Percentiles rank a stretch among this genome's conserved stretches.
phyloP scores from a whole-genome alignment of 2,113 vertebrate species.

The Chaetodon auriga region DNA sequence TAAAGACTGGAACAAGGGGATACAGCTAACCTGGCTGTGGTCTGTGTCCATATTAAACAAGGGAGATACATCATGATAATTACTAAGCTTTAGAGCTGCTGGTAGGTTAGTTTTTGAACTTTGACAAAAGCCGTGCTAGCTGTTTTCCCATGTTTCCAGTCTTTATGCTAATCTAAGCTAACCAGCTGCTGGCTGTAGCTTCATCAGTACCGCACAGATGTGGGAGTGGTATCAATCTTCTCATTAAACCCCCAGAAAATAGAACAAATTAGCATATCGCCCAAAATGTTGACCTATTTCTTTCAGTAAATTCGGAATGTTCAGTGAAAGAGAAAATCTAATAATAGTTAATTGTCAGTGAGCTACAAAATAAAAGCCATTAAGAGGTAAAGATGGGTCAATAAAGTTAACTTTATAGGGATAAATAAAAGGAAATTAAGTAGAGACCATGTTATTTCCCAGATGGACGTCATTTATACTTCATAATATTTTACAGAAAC shows the following conservation, averaged over 20 bases:
- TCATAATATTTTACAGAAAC: constrained; percentile 15
- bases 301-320: not conserved
- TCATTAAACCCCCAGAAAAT: not conserved
- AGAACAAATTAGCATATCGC: not conserved
- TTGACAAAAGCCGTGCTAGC: not conserved
- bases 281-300: not conserved
- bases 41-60: not conserved
- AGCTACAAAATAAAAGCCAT: not conserved
- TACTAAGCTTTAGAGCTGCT: no score
- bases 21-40: not conserved
- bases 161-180: not conserved
- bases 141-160: not conserved
- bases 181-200: not conserved
- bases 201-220: not conserved
- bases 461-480: constrained; percentile 1
- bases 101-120: no score
- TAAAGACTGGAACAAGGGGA: not conserved
- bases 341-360: not conserved
- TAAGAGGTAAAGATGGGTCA: not conserved
- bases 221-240: not conserved
- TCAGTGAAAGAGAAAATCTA: not conserved
- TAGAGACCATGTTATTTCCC: constrained; percentile 18
- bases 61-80: no score
- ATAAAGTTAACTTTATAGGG: not conserved
- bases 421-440: constrained; percentile 28